Evolutionary conservation across 2,113 vertebrate species (phyloP), one percentile per base, ranked within the genome.

Genomic region (Climacteris rufus): DNA sequence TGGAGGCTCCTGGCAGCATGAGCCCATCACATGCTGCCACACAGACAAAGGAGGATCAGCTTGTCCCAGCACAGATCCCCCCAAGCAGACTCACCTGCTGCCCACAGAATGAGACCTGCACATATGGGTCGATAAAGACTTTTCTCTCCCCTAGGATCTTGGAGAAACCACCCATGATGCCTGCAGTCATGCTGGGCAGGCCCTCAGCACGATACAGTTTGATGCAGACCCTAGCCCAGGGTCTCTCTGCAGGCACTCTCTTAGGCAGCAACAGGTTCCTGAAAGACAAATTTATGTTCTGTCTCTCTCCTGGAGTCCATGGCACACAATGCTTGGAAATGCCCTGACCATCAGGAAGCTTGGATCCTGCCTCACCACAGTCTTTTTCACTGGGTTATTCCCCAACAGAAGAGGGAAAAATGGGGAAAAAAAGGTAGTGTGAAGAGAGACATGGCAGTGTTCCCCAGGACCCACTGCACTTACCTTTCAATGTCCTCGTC

Each of bases 251-350:
- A 9, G 98, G 96, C 95, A 99, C 97, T 50, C 98, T 97, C 57
- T 98, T 99, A 31, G 99, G 99, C 75, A 99, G 98, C 66, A 99
- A 93, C 90, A 99, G 95, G 94, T 99, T 99, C 96, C 99, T 99
- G 78, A 47, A 93, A 88, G 31, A 60, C 77, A 94, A 45, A 61
- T 68, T 63, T 8, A 15, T 44, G 21, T 59, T 80, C 63, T 56
- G n/a, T 15, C 9, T 53, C 45, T 71, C 45, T 59, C 27, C n/a
- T 81, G 74, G 33, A 70, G 50, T 16, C 53, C 70, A 45, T 2
- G 0, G 72, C 76, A 49, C 30, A 45, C 1, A 2, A 11, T 7
- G 11, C 52, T 66, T 21, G 31, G 27, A 83, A 94, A 80, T 19
- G 37, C 50, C 61, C 42, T 25, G 72, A 57, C n/a, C 49, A 28